Percentiles rank a stretch among this genome's conserved stretches.
Conservation (phyloP, 2,113 vertebrate species). For the Chloropsis cyanopogon region DNA sequence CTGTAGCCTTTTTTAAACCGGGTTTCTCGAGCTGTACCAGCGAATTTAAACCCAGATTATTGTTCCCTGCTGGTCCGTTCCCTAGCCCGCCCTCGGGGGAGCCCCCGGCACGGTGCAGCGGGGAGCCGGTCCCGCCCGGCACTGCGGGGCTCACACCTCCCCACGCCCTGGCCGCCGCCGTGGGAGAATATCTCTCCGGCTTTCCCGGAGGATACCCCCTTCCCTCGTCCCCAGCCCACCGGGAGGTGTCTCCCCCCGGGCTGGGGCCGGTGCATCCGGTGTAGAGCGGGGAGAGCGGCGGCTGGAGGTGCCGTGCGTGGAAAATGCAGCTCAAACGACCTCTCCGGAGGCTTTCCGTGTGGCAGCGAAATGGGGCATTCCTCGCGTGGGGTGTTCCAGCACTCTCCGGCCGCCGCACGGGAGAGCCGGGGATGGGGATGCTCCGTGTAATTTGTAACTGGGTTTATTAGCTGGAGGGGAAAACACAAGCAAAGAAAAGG, state of each 20-base stretch:
- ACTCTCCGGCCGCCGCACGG: background rate
- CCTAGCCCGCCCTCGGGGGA: background rate
- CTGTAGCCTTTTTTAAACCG: background rate
- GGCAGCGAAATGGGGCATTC: background rate
- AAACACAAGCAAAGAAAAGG: conserved; percentile 3
- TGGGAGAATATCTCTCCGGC: background rate
- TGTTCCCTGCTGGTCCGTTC: background rate
- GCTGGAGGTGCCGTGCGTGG: background rate
- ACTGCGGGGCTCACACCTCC: background rate
- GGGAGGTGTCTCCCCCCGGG: background rate
- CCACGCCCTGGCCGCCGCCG: background rate
- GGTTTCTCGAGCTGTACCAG: background rate
- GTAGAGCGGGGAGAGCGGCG: no score
- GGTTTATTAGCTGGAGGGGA: conserved; percentile 37
- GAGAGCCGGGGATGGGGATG: background rate
- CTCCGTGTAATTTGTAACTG: background rate
- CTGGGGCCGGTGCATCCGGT: background rate
- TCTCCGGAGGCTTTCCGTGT: background rate
- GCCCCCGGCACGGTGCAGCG: background rate
- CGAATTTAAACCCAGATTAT: background rate
- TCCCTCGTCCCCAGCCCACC: background rate
- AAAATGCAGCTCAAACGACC: background rate
- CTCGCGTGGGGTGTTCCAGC: background rate
- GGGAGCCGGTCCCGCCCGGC: background rate
- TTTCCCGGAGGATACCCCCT: background rate